Conservation (phyloP, 2,797 vertebrate species). For the Prionace glauca region DNA sequence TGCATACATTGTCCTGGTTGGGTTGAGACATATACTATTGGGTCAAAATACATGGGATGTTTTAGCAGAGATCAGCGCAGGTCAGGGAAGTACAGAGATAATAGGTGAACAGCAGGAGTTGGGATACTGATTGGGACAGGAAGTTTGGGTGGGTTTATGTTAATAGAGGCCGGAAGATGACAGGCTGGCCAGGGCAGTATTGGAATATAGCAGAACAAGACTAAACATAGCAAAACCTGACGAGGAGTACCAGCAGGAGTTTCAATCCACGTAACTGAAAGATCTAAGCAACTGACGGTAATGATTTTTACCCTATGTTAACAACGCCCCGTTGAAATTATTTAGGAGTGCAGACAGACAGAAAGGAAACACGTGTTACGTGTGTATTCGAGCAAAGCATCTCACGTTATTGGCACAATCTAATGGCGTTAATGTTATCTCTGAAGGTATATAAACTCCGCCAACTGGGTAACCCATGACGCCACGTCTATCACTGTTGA, state of each 20-base stretch:
- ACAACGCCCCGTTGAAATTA: background rate
- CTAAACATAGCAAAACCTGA: background rate
- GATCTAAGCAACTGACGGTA: background rate
- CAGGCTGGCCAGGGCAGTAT: background rate
- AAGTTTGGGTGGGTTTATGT: too few species aligned
- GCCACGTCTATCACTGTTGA: background rate
- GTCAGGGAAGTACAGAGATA: too few species aligned
- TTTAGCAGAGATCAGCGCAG: too few species aligned
- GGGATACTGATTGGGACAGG: too few species aligned
- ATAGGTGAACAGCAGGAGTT: too few species aligned
- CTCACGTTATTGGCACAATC: background rate
- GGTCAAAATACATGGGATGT: background rate
- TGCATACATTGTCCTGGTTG: too few species aligned
- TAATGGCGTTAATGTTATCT: conserved; percentile 1
- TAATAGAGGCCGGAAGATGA: background rate
- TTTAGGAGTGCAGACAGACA: background rate
- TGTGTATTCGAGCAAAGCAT: background rate
- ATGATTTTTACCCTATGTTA: background rate
- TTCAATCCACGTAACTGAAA: background rate
- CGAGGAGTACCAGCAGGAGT: background rate
- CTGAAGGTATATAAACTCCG: background rate
- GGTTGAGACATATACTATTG: too few species aligned
- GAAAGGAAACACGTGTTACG: background rate
- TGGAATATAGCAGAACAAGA: background rate
- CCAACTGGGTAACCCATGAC: background rate